Base-by-base conservation (phyloP, 1,140 invertebrate species). In the Dolichoris vasculosae region DNA sequence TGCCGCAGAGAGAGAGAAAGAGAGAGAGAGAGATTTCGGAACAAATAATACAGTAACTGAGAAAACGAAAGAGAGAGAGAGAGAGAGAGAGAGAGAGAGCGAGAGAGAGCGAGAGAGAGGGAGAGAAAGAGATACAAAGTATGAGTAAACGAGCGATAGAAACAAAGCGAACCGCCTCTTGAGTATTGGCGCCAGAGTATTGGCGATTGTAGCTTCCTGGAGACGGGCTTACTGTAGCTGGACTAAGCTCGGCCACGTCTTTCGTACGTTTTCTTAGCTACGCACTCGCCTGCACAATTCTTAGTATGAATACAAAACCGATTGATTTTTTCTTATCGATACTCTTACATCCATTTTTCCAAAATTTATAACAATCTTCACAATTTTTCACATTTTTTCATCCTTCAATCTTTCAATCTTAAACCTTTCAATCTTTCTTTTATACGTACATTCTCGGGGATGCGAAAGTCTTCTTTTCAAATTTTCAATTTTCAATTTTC, bases 11-110 rank as follows among this genome's bases (percentile, higher is more conserved):
- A 63, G 67, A 40, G 59, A 69, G 17, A 67, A 46, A 79, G 8
- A 43, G 2, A 43, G 13, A 73, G 4, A n/a, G n/a, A n/a, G n/a
- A n/a, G n/a, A n/a, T n/a, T n/a, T n/a, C n/a, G n/a, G n/a, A n/a
- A n/a, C n/a, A n/a, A n/a, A n/a, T n/a, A n/a, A 81, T 32, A 64
- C 51, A 83, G 73, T 83, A 75, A 77, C n/a, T 59, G 38, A 76
- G 38, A 83, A 55, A 35, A 30, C 32, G 55, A 83, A 48, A 76
- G 43, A 59, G 26, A 40, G 73, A 46, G 46, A 46, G 71, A 59
- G 43, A 32, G 46, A 83, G 32, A 76, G 71, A 71, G 40, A 51
- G 3, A 26, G 17, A 26, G 23, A n/a, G 69, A 73, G 81, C 59
- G n/a, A 30, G 38, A 48, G 11, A 83, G 71, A 76, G 51, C 30